A percentile compares a stretch with the other conserved stretches of the same genome.
Evolutionary conservation across 2,113 vertebrate species (phyloP).

Genomic region (Ifrita kowaldi): DNA sequence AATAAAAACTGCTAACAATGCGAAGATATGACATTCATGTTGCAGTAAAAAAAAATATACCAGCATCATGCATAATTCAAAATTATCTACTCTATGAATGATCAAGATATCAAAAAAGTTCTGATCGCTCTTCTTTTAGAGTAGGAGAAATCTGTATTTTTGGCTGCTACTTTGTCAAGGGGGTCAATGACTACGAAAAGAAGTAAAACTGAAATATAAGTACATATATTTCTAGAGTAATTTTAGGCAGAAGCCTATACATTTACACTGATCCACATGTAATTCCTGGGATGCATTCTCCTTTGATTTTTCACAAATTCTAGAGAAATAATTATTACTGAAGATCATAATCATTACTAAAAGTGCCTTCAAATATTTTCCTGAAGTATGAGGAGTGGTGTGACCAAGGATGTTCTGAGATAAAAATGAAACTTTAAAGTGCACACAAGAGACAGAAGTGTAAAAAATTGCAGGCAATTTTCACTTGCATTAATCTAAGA

Average conservation of each 20-base stretch:
- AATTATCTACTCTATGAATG: background rate
- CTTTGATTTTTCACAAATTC: background rate
- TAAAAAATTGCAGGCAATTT: constrained; percentile 48
- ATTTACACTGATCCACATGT: background rate
- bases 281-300: background rate
- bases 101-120: background rate
- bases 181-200: background rate
- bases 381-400: background rate
- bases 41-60: background rate
- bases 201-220: background rate
- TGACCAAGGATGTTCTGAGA: constrained; percentile 38
- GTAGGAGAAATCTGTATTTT: background rate
- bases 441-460: constrained; percentile 4
- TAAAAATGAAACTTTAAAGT: constrained; percentile 33
- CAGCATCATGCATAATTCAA: background rate
- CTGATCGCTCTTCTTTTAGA: background rate
- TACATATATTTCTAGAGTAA: background rate
- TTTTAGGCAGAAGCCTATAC: background rate
- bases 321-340: background rate
- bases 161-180: background rate
- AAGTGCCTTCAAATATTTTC: constrained; percentile 27
- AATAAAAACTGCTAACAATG: background rate
- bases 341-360: background rate
- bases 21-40: accelerated
- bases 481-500: constrained; percentile 69